phyloP scores from a whole-genome alignment of 2,888 invertebrate genomes.

The Ganaspis brasiliensis region DNA sequence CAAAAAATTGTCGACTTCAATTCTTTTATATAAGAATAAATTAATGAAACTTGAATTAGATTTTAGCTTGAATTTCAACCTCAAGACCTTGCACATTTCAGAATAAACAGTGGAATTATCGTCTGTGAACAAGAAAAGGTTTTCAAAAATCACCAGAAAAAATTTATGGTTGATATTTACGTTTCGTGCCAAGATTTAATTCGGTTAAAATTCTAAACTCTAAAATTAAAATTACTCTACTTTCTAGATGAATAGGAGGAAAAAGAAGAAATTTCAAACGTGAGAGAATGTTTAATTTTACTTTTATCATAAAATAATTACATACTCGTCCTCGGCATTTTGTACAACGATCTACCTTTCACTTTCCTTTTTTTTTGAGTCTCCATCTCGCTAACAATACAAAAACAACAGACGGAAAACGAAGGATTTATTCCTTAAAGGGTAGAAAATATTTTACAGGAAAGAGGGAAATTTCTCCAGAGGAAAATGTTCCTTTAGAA shows the following conservation, averaged over 20 bases:
- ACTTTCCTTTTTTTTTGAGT: neutral
- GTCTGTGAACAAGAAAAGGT: neutral
- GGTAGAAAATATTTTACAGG: constrained; percentile 26
- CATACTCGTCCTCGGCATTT: constrained; percentile 61
- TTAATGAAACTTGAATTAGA: too few species aligned
- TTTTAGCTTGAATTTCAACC: too few species aligned
- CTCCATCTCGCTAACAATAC: constrained; percentile 1
- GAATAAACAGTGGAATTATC: neutral
- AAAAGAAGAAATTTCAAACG: constrained; percentile 8
- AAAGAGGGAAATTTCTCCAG: too few species aligned
- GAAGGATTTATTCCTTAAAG: constrained; percentile 10
- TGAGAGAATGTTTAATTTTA: constrained; percentile 56
- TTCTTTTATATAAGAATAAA: too few species aligned
- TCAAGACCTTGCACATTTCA: too few species aligned
- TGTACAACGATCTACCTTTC: constrained; percentile 58
- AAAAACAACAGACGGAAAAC: constrained; percentile 15
- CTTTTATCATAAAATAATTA: constrained; percentile 68
- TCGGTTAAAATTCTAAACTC: too few species aligned
- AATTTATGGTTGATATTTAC: neutral
- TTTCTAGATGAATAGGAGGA: neutral
- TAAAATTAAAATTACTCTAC: neutral
- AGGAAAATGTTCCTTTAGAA: neutral
- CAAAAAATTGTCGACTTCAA: too few species aligned
- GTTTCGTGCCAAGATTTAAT: neutral
- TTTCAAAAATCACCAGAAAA: neutral